Evolutionary conservation across 23 tunicate species (phyloP).

Genomic region (Aplidium turbinatum): DNA sequence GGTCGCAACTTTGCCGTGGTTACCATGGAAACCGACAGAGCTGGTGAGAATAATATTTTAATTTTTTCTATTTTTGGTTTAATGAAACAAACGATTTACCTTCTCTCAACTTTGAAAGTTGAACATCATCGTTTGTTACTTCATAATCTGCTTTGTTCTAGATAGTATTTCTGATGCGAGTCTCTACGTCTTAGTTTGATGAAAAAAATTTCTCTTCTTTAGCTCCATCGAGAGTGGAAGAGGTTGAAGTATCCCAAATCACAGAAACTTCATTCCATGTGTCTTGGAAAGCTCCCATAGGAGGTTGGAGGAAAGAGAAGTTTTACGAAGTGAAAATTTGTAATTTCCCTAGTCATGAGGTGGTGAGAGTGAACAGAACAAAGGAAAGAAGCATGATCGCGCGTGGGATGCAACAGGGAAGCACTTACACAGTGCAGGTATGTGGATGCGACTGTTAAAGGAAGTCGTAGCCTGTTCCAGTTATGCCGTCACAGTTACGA

Average conservation of each 20-base stretch:
- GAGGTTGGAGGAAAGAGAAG: too few species aligned
- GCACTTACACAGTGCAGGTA: neutral
- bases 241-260: too few species aligned
- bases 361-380: neutral
- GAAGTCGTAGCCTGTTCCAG: too few species aligned
- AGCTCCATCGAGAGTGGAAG: too few species aligned
- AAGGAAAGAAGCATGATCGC: neutral
- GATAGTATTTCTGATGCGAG: neutral
- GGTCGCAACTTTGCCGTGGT: constrained; percentile 39
- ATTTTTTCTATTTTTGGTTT: neutral
- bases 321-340: too few species aligned
- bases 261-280: too few species aligned
- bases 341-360: too few species aligned
- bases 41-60: constrained; percentile 27
- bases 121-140: neutral
- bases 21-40: constrained; percentile 46
- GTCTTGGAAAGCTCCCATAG: too few species aligned
- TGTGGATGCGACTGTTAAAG: too few species aligned
- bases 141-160: neutral
- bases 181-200: neutral
- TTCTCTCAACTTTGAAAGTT: neutral
- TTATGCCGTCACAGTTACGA: too few species aligned
- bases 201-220: constrained; percentile 1
- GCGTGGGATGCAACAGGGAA: neutral
- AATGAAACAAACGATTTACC: neutral